Evolutionary conservation across 2,113 vertebrate genomes (phyloP).

Genomic region (Datnioides undecimradiatus): DNA sequence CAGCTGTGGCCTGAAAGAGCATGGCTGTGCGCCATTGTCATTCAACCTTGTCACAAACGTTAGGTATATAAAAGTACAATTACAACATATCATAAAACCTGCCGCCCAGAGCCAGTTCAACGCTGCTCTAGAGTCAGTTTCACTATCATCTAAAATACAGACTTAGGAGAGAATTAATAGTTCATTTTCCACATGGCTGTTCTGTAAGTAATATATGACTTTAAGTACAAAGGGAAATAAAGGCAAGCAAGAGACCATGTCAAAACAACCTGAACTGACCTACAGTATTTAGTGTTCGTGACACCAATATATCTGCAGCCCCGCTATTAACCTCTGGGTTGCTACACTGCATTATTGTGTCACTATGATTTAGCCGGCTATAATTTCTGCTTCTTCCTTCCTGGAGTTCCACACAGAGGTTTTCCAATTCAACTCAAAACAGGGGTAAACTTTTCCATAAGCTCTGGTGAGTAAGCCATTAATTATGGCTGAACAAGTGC

Average conservation of each 20-base stretch:
- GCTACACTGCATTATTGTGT: slow-evolving; percentile 18
- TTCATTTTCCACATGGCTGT: background rate
- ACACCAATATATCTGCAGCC: slow-evolving; percentile 39
- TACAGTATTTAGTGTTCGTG: slow-evolving; percentile 12
- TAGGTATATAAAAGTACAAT: too few relatives aligned
- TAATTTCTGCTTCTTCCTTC: slow-evolving; percentile 17
- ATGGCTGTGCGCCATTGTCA: too few relatives aligned
- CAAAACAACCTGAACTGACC: slow-evolving; percentile 11
- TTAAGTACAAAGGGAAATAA: background rate
- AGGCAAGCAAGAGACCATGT: background rate
- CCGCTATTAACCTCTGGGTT: slow-evolving; percentile 32
- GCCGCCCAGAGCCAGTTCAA: too few relatives aligned
- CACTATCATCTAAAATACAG: too few relatives aligned
- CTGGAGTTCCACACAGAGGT: background rate
- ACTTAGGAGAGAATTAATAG: background rate
- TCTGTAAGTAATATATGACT: slow-evolving; percentile 4
- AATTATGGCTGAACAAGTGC: background rate
- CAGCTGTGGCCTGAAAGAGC: too few relatives aligned
- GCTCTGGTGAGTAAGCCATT: background rate
- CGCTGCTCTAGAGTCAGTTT: too few relatives aligned
- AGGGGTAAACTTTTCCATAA: background rate
- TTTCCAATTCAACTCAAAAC: slow-evolving; percentile 16
- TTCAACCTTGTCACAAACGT: too few relatives aligned
- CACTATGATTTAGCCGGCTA: slow-evolving; percentile 1
- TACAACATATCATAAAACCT: too few relatives aligned